These are phyloP conservation scores for Ophonus ardosiacus DNA, from an alignment of 2,888 invertebrate genomes.

Conservation along the genomic window DNA sequence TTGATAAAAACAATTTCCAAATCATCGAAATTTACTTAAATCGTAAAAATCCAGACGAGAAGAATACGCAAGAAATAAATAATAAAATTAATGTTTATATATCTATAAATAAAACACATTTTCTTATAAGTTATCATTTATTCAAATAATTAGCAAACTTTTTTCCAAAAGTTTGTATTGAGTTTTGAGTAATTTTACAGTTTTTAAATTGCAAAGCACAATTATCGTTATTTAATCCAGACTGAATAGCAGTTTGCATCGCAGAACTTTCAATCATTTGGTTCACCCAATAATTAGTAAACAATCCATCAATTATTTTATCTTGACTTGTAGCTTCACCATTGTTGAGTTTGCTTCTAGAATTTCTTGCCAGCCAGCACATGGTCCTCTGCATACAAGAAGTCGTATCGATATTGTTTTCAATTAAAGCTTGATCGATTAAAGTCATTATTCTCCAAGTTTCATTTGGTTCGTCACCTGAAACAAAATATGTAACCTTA, in stretches of 20 bases:
- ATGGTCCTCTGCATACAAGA: conserved; percentile 81
- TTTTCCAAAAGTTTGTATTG: conserved; percentile 65
- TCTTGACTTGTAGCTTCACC: conserved; percentile 75
- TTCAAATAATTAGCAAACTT: conserved; percentile 63
- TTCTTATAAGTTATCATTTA: neutral
- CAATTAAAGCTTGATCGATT: conserved; percentile 78
- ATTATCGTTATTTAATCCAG: conserved; percentile 74
- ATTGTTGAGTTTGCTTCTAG: conserved; percentile 72
- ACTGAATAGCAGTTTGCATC: conserved; percentile 77
- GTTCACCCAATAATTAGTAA: conserved; percentile 75
- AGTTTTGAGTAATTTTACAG: conserved; percentile 73
- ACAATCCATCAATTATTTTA: conserved; percentile 77
- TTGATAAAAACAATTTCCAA: no score
- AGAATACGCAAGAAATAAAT: no score
- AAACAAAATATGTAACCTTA: conserved; percentile 7
- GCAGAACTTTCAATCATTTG: conserved; percentile 77
- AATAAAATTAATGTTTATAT: no score
- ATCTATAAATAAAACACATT: no score
- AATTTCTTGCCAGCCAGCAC: conserved; percentile 77
- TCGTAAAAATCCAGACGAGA: no score
- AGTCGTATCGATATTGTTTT: conserved; percentile 80
- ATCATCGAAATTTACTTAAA: no score
- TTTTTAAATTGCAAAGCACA: conserved; percentile 75
- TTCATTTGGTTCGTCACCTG: conserved; percentile 59
- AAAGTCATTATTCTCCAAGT: conserved; percentile 72